Evolutionary conservation across 1,140 invertebrate species (phyloP).

Genomic region (Gerris buenoi): DNA sequence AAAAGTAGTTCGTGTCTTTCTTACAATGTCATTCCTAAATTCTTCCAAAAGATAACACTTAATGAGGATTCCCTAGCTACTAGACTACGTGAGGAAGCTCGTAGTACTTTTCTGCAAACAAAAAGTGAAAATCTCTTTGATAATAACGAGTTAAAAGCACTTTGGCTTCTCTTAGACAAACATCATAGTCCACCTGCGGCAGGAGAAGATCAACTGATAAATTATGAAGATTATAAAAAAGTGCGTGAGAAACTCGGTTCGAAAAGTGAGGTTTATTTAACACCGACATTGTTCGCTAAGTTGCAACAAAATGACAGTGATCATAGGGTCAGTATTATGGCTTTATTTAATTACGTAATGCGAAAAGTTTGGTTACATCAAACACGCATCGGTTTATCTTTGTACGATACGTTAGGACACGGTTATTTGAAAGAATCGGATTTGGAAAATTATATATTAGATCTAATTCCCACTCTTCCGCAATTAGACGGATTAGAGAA

Average conservation of each 20-base stretch:
- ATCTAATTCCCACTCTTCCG: constrained; percentile 77
- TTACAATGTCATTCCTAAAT: constrained; percentile 7
- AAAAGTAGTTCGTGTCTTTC: neutral
- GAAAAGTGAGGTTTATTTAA: constrained; percentile 14
- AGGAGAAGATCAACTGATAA: constrained; percentile 11
- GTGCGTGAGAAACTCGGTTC: constrained; percentile 6
- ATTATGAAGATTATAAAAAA: constrained; percentile 14
- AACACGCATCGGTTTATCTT: constrained; percentile 76
- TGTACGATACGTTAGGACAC: constrained; percentile 84
- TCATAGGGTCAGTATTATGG: constrained; percentile 9
- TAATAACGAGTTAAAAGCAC: constrained; percentile 14
- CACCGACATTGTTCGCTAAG: constrained; percentile 12
- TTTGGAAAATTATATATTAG: constrained; percentile 85
- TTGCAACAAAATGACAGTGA: constrained; percentile 10
- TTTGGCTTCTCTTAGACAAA: constrained; percentile 13
- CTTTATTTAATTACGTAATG: constrained; percentile 82
- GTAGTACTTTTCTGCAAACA: constrained; percentile 11
- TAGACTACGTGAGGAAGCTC: constrained; percentile 14
- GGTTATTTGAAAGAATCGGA: constrained; percentile 82
- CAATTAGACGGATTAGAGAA: constrained; percentile 79
- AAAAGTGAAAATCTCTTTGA: constrained; percentile 7
- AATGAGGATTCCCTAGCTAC: constrained; percentile 10
- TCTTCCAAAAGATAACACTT: neutral
- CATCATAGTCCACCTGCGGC: constrained; percentile 8
- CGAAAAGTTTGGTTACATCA: constrained; percentile 86